Evolutionary conservation across 2,113 vertebrate genomes (phyloP).

Genomic region (Prionailurus bengalensis): DNA sequence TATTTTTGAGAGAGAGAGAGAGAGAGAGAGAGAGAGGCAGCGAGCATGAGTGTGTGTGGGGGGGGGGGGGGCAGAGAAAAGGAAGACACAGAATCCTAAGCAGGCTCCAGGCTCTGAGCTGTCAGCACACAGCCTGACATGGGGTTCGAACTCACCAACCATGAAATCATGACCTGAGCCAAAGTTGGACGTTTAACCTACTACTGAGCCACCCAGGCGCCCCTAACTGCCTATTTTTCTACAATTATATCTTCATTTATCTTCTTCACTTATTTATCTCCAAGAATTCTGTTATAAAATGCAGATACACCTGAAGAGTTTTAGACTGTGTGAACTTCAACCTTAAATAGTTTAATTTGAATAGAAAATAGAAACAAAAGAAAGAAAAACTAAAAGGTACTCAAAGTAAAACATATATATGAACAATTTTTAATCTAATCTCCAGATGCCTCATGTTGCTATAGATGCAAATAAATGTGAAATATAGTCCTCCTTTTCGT

Average conservation of each 20-base stretch:
- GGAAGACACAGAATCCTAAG: too few relatives aligned
- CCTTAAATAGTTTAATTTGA: background rate
- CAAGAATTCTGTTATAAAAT: conserved; percentile 62
- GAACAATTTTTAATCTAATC: conserved; percentile 28
- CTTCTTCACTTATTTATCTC: background rate
- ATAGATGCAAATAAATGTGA: conserved; percentile 6
- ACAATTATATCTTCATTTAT: background rate
- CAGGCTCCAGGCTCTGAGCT: too few relatives aligned
- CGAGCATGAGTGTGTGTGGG: too few relatives aligned
- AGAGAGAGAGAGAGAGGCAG: too few relatives aligned
- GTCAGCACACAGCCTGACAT: too few relatives aligned
- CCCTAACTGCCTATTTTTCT: background rate
- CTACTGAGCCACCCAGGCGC: too few relatives aligned
- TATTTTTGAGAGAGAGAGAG: too few relatives aligned
- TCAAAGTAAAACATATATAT: background rate
- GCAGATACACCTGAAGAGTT: background rate
- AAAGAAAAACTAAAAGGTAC: background rate
- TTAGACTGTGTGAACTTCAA: conserved; percentile 5
- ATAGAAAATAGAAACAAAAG: background rate
- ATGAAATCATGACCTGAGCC: too few relatives aligned
- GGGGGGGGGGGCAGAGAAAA: rapidly evolving
- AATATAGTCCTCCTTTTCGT: background rate
- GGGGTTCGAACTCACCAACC: too few relatives aligned
- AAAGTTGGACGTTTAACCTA: too few relatives aligned
- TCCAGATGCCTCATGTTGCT: background rate